Percentiles rank a stretch among this genome's conserved stretches.
Conservation (phyloP, 2,797 vertebrate genomes). For the Bradypodion pumilum region DNA sequence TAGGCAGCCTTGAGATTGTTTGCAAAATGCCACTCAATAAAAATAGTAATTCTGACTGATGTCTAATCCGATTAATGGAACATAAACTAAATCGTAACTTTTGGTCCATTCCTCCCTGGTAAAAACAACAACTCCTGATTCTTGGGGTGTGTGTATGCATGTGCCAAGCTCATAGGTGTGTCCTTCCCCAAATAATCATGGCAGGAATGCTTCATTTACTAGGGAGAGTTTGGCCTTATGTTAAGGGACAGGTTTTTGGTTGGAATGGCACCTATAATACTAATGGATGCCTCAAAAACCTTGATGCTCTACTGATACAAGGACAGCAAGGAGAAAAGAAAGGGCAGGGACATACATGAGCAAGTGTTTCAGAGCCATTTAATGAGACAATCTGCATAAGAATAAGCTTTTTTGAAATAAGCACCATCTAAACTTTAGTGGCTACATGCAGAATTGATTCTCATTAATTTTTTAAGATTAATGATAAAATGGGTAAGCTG, state of each 20-base stretch:
- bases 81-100: too few relatives aligned
- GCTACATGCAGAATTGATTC: neutral
- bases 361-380: constrained; percentile 44
- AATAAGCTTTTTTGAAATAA: constrained; percentile 27
- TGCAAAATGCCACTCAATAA: neutral
- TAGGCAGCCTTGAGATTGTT: neutral
- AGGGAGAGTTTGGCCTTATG: too few relatives aligned
- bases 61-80: neutral
- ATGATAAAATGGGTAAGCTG: constrained; percentile 28
- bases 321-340: constrained; percentile 26
- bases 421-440: neutral
- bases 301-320: constrained; percentile 17
- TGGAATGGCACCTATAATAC: neutral
- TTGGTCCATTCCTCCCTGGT: too few relatives aligned
- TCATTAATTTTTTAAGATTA: neutral
- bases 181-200: too few relatives aligned
- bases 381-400: constrained; percentile 48
- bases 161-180: too few relatives aligned
- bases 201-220: too few relatives aligned
- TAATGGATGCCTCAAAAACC: constrained; percentile 28
- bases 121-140: too few relatives aligned
- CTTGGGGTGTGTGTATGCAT: too few relatives aligned
- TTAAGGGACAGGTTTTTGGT: too few relatives aligned
- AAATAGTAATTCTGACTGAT: neutral
- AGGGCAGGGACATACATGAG: constrained; percentile 26